These are phyloP conservation scores for Drosophila austrosaltans DNA, from an alignment of 2,888 invertebrate genomes.

Conservation along the genomic window DNA sequence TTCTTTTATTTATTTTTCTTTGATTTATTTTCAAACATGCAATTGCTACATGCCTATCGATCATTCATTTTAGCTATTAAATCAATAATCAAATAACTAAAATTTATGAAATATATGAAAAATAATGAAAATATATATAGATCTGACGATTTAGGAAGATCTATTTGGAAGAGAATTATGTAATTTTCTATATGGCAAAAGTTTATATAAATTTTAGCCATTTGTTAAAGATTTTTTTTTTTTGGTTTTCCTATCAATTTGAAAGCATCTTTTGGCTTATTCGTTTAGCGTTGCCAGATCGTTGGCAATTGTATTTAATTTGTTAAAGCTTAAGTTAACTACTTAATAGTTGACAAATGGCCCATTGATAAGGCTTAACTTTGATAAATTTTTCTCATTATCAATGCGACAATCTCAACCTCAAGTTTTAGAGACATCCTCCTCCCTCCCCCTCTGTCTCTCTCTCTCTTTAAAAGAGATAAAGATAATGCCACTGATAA, in stretches of 20 bases:
- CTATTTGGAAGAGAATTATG: too few relatives aligned
- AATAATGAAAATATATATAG: too few relatives aligned
- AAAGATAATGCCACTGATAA: background rate
- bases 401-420: slow-evolving; percentile 2
- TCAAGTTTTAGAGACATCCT: background rate
- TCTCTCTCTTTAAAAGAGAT: background rate
- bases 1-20: slow-evolving; percentile 12
- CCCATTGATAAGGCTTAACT: slow-evolving; percentile 5
- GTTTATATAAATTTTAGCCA: too few relatives aligned
- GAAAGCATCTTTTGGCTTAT: background rate
- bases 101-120: too few relatives aligned
- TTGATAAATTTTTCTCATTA: slow-evolving; percentile 7
- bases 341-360: background rate
- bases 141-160: too few relatives aligned
- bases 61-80: background rate
- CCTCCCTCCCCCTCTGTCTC: background rate
- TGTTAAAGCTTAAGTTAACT: background rate
- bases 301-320: background rate
- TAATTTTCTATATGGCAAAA: too few relatives aligned
- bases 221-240: too few relatives aligned
- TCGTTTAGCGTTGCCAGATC: background rate
- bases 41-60: background rate
- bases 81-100: background rate
- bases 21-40: slow-evolving; percentile 7
- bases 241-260: too few relatives aligned